These are phyloP conservation scores for Tetragonisca angustula DNA, from an alignment of 2,888 invertebrate species.

Conservation along the genomic window DNA sequence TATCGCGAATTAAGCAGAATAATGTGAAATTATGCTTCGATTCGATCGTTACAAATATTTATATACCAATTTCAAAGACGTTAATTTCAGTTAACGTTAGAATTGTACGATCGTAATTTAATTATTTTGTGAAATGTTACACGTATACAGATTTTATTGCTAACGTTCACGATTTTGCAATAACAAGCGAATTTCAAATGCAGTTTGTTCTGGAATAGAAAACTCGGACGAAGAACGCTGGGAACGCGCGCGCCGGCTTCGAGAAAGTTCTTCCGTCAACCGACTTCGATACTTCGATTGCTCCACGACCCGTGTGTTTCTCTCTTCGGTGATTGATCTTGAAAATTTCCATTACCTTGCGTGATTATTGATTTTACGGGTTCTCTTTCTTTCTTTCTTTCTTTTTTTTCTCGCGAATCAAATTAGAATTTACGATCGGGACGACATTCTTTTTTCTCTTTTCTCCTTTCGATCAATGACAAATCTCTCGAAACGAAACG, in stretches of 20 bases:
- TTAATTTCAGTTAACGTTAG: neutral
- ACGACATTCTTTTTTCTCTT: too few species aligned
- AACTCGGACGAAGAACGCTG: slow-evolving; percentile 1
- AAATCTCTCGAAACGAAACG: neutral
- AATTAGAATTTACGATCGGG: neutral
- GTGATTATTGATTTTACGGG: neutral
- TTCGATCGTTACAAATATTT: neutral
- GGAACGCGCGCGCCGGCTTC: slow-evolving; percentile 44
- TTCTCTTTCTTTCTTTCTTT: neutral
- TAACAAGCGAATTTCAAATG: neutral
- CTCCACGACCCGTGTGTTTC: neutral
- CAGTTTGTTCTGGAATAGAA: neutral
- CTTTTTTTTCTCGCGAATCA: neutral
- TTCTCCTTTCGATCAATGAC: neutral
- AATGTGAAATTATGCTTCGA: neutral
- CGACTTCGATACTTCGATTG: slow-evolving; percentile 3
- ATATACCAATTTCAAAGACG: too few species aligned
- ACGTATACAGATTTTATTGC: neutral
- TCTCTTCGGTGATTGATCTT: neutral
- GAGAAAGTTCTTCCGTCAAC: slow-evolving; percentile 62
- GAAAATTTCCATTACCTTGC: neutral
- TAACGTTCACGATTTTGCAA: neutral
- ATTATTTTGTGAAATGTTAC: neutral
- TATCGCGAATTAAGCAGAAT: neutral
- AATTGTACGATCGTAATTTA: neutral